Evolutionary conservation across 2,797 vertebrate genomes (phyloP), one percentile per base, ranked within the genome.

Genomic region (Paratrypauchen microcephalus): DNA sequence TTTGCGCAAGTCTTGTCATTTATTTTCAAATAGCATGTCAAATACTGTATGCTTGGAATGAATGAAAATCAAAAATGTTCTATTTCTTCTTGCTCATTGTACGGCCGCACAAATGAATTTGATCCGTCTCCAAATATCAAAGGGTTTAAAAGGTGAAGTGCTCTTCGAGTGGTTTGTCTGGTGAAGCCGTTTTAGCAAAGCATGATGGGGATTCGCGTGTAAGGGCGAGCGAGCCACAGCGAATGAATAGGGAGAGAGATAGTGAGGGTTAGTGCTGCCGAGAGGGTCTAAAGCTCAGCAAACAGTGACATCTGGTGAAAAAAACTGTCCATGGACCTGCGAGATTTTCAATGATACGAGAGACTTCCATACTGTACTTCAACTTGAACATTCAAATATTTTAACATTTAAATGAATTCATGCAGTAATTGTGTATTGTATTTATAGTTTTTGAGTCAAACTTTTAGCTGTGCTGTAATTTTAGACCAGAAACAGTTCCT

Each of bases 261-360:
- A 57, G 68, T 30, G 56, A 30, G 26, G 28, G 57, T 19, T 6
- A 24, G 57, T 62, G 81, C 69, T 13, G 68, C 73, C n/a, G n/a
- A n/a, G 19, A 12, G 57, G 68, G 67, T 61, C 57, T 55, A 59
- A 88, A 13, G 80, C 71, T 55, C 84, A 85, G 85, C 65, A 82
- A 89, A 90, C 88, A 86, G 81, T 88, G 88, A 90, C 89, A 90
- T 90, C 89, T 90, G 80, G 78, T 88, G 87, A 85, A 83, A 73
- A 64, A 48, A 59, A 32, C 19, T 2, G 7, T 28, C 12, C 24
- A 57, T 26, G 55, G 15, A 36, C 32, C 8, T 36, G 32, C 32
- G 8, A 8, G 32, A 36, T 36, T 8, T 8, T 36, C 32, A 36
- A 7, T 2, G 32, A 36, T 36, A 36, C 32, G 8, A n/a, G n/a